phyloP scores from a whole-genome alignment of 92 coral and sea anemone species.

The Siderastrea radians region DNA sequence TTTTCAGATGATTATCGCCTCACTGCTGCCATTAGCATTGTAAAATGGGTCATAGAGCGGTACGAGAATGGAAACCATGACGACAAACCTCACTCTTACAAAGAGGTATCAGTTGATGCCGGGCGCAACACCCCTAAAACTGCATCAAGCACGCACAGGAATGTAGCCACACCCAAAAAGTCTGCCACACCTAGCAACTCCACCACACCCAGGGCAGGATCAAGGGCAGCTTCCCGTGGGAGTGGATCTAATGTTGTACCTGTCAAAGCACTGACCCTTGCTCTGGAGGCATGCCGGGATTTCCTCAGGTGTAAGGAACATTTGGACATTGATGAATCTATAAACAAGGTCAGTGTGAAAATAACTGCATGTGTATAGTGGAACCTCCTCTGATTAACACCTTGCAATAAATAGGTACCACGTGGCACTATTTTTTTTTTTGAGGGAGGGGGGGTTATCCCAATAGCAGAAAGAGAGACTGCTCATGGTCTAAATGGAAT shows the following conservation, averaged over 20 bases:
- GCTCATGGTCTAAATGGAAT: too few species aligned
- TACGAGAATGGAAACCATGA: slow-evolving; percentile 54
- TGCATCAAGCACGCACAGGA: slow-evolving; percentile 31
- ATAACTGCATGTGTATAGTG: too few species aligned
- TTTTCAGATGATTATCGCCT: slow-evolving; percentile 91
- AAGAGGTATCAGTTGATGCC: slow-evolving; percentile 30
- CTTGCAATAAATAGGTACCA: not conserved
- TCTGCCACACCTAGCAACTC: slow-evolving; percentile 16
- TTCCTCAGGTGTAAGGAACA: slow-evolving; percentile 79
- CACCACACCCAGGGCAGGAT: not conserved
- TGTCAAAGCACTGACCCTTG: slow-evolving; percentile 85
- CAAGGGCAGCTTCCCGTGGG: slow-evolving; percentile 16
- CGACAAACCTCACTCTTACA: slow-evolving; percentile 10
- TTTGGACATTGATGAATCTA: slow-evolving; percentile 85
- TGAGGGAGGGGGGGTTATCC: too few species aligned
- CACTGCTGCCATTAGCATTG: slow-evolving; percentile 84
- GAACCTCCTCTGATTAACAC: too few species aligned
- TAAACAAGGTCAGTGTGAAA: slow-evolving; percentile 52
- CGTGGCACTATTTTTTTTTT: not conserved
- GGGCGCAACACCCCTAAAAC: slow-evolving; percentile 16
- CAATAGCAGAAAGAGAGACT: too few species aligned
- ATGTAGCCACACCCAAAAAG: slow-evolving; percentile 8
- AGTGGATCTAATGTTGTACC: slow-evolving; percentile 64
- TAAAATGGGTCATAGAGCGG: slow-evolving; percentile 83
- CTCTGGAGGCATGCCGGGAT: slow-evolving; percentile 92